phyloP scores from a whole-genome alignment of 2,113 vertebrate genomes.

The Papio anubis region DNA sequence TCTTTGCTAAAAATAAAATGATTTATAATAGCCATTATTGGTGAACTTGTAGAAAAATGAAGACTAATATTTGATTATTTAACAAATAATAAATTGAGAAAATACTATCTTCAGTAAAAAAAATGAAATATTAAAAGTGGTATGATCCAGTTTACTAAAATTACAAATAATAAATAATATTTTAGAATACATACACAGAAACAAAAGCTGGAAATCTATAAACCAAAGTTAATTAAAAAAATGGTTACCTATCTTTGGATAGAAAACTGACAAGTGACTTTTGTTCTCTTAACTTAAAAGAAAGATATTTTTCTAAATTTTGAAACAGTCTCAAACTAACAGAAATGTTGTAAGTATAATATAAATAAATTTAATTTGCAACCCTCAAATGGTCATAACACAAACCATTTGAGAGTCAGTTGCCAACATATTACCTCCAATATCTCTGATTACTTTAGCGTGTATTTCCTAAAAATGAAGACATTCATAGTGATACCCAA shows the following conservation, averaged over 20 bases:
- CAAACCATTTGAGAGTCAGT: background rate
- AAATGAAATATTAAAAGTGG: background rate
- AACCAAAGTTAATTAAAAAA: background rate
- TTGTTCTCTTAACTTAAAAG: background rate
- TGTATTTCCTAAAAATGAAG: background rate
- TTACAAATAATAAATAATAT: background rate
- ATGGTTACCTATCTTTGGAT: background rate
- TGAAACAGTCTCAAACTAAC: background rate
- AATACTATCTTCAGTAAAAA: background rate
- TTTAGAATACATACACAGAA: background rate
- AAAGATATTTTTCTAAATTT: background rate
- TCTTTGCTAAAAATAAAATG: background rate
- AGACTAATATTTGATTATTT: background rate
- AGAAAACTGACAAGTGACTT: background rate
- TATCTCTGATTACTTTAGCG: background rate
- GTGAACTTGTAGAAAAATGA: background rate
- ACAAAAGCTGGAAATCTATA: background rate
- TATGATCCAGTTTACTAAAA: background rate
- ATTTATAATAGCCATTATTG: background rate
- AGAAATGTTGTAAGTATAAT: background rate
- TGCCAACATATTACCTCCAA: background rate
- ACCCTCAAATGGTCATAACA: too few species aligned
- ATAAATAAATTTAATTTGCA: background rate
- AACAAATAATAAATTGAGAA: conserved; percentile 11
- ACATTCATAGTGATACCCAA: background rate